These are phyloP conservation scores for Lepilemur septentrionalis DNA, from an alignment of 2,797 vertebrate genomes.

Conservation along the genomic window DNA sequence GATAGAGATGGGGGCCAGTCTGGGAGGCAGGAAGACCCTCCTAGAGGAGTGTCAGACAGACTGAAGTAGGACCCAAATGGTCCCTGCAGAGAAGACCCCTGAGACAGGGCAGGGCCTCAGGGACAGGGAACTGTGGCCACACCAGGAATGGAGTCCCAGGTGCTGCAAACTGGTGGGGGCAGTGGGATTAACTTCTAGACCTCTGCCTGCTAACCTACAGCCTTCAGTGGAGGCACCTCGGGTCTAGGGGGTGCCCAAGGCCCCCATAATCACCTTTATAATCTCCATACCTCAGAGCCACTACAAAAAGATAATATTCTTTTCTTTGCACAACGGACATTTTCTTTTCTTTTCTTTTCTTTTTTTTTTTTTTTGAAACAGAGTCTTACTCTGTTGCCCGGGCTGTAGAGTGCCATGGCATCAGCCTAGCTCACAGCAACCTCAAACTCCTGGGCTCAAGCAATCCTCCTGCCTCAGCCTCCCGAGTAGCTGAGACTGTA, in stretches of 20 bases:
- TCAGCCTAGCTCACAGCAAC: too few species aligned
- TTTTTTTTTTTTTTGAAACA: too few species aligned
- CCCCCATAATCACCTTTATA: background rate
- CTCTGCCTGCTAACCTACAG: accelerated
- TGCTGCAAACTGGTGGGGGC: background rate
- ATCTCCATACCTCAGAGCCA: background rate
- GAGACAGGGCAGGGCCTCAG: background rate
- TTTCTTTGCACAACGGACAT: background rate
- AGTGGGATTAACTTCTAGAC: background rate
- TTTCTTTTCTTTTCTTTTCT: background rate
- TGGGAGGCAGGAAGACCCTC: background rate
- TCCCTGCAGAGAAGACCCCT: background rate
- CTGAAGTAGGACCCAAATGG: background rate
- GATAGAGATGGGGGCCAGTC: background rate
- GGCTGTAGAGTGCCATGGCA: too few species aligned
- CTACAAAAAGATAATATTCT: background rate
- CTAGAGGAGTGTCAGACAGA: background rate
- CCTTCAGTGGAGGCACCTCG: background rate
- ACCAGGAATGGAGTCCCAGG: background rate
- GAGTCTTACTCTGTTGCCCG: too few species aligned
- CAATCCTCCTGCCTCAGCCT: too few species aligned
- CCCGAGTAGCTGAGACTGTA: too few species aligned
- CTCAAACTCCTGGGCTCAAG: too few species aligned
- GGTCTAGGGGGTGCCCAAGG: accelerated
- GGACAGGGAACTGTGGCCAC: background rate